Conservation (phyloP, 2,888 invertebrate genomes). For the Yponomeuta sedellus region DNA sequence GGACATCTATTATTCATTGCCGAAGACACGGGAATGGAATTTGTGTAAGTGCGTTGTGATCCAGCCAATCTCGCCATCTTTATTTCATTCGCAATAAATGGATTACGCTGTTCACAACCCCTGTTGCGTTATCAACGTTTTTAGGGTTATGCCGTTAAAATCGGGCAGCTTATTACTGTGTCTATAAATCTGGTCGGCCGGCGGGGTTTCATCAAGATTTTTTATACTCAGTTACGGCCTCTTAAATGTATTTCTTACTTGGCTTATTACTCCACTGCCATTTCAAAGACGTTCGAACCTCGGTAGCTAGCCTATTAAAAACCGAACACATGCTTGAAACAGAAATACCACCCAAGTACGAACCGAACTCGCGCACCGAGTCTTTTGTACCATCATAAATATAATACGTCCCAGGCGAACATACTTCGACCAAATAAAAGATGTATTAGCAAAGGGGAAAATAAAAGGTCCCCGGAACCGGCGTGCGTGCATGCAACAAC, state of each 20-base stretch:
- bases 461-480: too few species aligned
- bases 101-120: slow-evolving; percentile 61
- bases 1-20: slow-evolving; percentile 68
- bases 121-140: slow-evolving; percentile 51
- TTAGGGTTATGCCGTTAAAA: slow-evolving; percentile 28
- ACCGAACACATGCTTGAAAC: too few species aligned
- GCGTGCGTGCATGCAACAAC: too few species aligned
- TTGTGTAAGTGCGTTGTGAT: slow-evolving; percentile 73
- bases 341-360: too few species aligned
- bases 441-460: too few species aligned
- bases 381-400: too few species aligned
- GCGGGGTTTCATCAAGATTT: slow-evolving; percentile 12
- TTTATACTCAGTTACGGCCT: slow-evolving; percentile 4
- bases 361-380: too few species aligned
- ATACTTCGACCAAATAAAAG: too few species aligned
- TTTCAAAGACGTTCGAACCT: background rate
- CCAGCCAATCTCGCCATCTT: slow-evolving; percentile 67
- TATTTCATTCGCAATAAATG: slow-evolving; percentile 70
- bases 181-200: slow-evolving; percentile 13
- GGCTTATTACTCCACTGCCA: background rate
- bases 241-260: background rate
- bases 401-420: too few species aligned
- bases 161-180: slow-evolving; percentile 13
- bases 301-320: background rate
- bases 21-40: slow-evolving; percentile 70